Evolutionary conservation across 2,113 vertebrate species (phyloP).

Genomic region (Stigmatopora argus): DNA sequence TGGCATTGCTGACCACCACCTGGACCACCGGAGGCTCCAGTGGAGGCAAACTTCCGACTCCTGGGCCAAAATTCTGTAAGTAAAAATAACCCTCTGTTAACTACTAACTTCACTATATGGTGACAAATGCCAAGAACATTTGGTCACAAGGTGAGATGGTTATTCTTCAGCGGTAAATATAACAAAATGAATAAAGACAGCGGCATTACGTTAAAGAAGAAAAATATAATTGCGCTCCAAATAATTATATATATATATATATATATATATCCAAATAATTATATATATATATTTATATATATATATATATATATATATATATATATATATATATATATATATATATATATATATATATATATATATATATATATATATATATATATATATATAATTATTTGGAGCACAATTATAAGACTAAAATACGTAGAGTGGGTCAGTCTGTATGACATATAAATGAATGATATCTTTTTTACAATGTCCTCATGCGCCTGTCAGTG

Average conservation of each 20-base stretch:
- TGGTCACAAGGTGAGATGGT: neutral
- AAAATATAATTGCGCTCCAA: too few relatives aligned
- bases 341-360: too few relatives aligned
- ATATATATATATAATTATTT: too few relatives aligned
- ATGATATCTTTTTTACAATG: constrained; percentile 8
- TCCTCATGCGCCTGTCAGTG: constrained; percentile 9
- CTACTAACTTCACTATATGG: neutral
- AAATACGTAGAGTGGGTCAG: constrained; percentile 9
- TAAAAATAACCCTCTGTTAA: constrained; percentile 9
- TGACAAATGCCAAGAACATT: neutral
- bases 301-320: too few relatives aligned
- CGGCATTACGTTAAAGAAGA: neutral
- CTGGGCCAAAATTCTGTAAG: constrained; percentile 70
- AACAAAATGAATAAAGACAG: neutral
- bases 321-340: too few relatives aligned
- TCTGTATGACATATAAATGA: constrained; percentile 2
- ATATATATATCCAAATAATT: too few relatives aligned
- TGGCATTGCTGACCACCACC: constrained; percentile 70
- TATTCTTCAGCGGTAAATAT: neutral
- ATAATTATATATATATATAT: too few relatives aligned
- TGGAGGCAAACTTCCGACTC: constrained; percentile 70
- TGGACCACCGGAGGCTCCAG: constrained; percentile 76
- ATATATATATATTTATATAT: too few relatives aligned
- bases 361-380: too few relatives aligned
- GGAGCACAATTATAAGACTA: neutral